Base-by-base conservation (phyloP, 2,113 vertebrate genomes). In the Delphinapterus leucas region DNA sequence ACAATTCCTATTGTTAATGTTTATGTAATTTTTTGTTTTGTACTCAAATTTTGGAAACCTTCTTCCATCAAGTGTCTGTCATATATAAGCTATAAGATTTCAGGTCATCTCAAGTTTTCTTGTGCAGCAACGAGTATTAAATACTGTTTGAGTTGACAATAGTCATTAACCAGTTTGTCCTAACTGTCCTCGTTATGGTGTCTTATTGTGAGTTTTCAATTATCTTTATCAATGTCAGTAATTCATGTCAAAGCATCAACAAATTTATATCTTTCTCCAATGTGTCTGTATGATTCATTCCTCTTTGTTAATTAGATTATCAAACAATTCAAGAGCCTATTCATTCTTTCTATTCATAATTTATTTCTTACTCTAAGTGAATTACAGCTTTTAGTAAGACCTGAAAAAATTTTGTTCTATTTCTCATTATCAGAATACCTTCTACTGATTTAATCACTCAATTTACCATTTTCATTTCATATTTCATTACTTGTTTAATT, bases 271-370 rank as follows among this genome's bases (percentile, higher is more conserved):
- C 83, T 94, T 88, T 93, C 88, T 93, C 73, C 20, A 71, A 60
- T 68, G 31, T 93, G 33, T 83, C 61, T 90, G 3, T 63, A 63
- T 87, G 65, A 97, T 96, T 95, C 31, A 88, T 95, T 95, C 44
- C n/a, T 89, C 77, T 89, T 79, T 96, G 74, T 63, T 96, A 90
- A 95, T 92, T 97, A 96, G 20, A 95, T 81, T 94, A 91, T 92
- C 47, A 96, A 92, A 74, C 12, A 89, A 93, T 65, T 96, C 61
- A 94, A 94, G 31, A 96, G 21, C 12, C 9, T 82, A 68, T 74
- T 96, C 68, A 77, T 96, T 93, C 63, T 89, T 90, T 87, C 63
- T 77, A 83, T 70, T 96, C 33, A 92, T 85, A 68, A 94, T 93
- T 95, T 91, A 73, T 93, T 36, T 91, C 65, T 93, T 95, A 28